A percentile compares a stretch with the other conserved stretches of the same genome.
phyloP scores from a whole-genome alignment of 2,113 vertebrate genomes.

The Bostrychus sinensis region DNA sequence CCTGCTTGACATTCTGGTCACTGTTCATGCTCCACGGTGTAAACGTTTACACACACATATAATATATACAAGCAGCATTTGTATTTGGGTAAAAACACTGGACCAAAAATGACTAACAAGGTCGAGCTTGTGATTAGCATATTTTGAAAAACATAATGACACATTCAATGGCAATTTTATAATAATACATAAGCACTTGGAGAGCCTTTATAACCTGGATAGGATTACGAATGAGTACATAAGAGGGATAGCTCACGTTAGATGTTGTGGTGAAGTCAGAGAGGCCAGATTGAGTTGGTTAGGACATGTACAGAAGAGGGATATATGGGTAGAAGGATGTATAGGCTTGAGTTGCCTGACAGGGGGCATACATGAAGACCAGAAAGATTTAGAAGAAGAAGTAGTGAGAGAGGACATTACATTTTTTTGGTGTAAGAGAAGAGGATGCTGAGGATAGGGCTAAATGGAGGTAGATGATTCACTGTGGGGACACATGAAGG shows the following conservation, averaged over 20 bases:
- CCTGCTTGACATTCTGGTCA: conserved; percentile 66
- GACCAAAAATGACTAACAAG: not conserved
- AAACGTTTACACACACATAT: conserved; percentile 35
- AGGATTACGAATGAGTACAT: too few species aligned
- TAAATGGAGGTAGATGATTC: too few species aligned
- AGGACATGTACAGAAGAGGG: too few species aligned
- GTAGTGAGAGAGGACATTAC: not conserved
- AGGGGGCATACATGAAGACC: not conserved
- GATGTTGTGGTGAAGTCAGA: too few species aligned
- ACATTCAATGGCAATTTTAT: not conserved
- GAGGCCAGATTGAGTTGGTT: too few species aligned
- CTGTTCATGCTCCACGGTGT: conserved; percentile 61
- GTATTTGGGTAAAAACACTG: not conserved
- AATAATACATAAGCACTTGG: not conserved
- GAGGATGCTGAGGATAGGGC: too few species aligned
- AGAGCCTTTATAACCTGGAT: too few species aligned
- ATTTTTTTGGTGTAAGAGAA: too few species aligned
- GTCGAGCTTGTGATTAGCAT: not conserved
- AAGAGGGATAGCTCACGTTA: too few species aligned
- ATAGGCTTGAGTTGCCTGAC: not conserved
- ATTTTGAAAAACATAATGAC: not conserved
- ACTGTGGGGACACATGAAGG: too few species aligned
- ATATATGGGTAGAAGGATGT: too few species aligned
- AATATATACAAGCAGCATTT: not conserved
- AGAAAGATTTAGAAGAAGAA: not conserved